Conservation (phyloP, 1,140 invertebrate species). For the Ptiloglossa arizonensis region DNA sequence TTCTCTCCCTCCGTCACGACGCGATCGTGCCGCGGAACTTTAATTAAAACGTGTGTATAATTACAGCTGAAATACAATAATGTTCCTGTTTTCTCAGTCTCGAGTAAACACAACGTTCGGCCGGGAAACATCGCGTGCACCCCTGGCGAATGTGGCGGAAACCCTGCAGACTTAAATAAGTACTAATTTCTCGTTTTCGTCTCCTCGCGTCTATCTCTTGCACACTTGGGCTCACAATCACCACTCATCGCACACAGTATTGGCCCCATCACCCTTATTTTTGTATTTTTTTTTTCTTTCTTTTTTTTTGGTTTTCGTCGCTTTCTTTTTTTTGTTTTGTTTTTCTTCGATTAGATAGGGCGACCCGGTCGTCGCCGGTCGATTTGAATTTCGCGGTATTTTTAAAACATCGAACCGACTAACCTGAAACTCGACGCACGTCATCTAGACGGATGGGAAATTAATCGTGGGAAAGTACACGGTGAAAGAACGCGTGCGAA, state of each 20-base stretch:
- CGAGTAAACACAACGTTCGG: slow-evolving; percentile 39
- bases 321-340: too few species aligned
- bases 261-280: slow-evolving; percentile 75
- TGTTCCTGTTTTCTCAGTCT: slow-evolving; percentile 25
- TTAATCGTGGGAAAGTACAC: too few species aligned
- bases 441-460: too few species aligned
- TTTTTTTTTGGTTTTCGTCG: slow-evolving; percentile 24
- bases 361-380: too few species aligned
- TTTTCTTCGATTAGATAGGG: background rate
- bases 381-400: too few species aligned
- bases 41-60: slow-evolving; percentile 53
- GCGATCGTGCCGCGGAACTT: slow-evolving; percentile 47
- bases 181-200: slow-evolving; percentile 37
- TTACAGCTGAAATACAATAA: slow-evolving; percentile 50
- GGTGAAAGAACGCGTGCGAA: too few species aligned
- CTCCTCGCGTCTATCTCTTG: slow-evolving; percentile 3
- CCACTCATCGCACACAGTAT: slow-evolving; percentile 69
- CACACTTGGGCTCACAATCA: slow-evolving; percentile 59
- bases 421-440: too few species aligned
- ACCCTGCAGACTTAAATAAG: slow-evolving; percentile 38
- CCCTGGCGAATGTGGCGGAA: slow-evolving; percentile 48
- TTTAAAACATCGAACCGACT: too few species aligned
- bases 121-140: slow-evolving; percentile 33
- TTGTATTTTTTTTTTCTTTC: slow-evolving; percentile 35
- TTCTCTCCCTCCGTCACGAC: slow-evolving; percentile 4